Percentiles rank a stretch among this genome's conserved stretches.
Evolutionary conservation across 2,113 vertebrate genomes (phyloP).

Genomic region (Vombatus ursinus): DNA sequence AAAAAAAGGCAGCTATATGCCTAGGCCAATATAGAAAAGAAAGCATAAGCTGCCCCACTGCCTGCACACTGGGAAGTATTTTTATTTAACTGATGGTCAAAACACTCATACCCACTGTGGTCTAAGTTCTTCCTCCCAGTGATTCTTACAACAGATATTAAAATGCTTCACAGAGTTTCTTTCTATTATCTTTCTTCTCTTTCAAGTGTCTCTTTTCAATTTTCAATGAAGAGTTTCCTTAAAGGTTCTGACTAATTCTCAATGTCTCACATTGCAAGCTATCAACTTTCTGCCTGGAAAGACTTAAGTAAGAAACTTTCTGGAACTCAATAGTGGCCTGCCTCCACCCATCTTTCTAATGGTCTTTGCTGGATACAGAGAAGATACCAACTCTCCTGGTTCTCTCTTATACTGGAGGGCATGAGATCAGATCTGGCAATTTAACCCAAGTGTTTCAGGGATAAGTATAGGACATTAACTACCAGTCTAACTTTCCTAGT

Average conservation of each 20-base stretch:
- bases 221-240: background rate
- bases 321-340: background rate
- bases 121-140: background rate
- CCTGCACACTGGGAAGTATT: too few relatives aligned
- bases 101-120: background rate
- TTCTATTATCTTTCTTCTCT: background rate
- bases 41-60: background rate
- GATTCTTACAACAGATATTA: background rate
- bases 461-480: background rate
- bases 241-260: background rate
- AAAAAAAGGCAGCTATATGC: background rate
- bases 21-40: background rate
- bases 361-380: background rate
- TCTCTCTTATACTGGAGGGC: background rate
- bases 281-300: background rate
- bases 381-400: background rate
- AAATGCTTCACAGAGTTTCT: background rate
- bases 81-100: background rate
- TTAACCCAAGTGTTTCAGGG: background rate
- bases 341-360: background rate
- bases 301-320: background rate
- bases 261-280: background rate
- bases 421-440: background rate
- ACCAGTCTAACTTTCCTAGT: background rate
- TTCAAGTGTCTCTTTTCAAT: background rate